These are phyloP conservation scores for Falco columbarius DNA, from an alignment of 2,797 vertebrate species.

Conservation along the genomic window DNA sequence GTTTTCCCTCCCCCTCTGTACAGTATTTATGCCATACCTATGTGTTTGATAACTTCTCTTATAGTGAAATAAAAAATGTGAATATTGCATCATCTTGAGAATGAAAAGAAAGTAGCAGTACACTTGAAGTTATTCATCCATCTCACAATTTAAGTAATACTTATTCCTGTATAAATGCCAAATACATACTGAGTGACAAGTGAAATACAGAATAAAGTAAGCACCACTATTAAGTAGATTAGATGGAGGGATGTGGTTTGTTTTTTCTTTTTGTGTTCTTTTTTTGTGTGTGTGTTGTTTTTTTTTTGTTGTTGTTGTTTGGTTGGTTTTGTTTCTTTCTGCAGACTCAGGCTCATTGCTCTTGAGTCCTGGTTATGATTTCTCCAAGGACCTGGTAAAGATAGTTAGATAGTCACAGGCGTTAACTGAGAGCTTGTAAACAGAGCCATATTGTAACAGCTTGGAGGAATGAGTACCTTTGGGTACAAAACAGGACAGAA, in stretches of 20 bases:
- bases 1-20: rapidly evolving
- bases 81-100: not conserved
- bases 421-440: not conserved
- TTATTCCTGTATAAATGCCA: not conserved
- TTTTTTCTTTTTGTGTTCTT: not conserved
- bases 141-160: not conserved
- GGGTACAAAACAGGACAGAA: not conserved
- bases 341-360: not conserved
- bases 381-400: not conserved
- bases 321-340: not conserved
- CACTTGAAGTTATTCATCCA: not conserved
- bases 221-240: not conserved
- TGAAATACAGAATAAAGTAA: not conserved
- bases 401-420: not conserved
- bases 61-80: not conserved
- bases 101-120: not conserved
- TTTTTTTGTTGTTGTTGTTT: too few relatives aligned
- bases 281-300: not conserved
- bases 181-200: not conserved
- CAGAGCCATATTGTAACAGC: not conserved
- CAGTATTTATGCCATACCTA: not conserved
- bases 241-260: not conserved
- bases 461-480: not conserved
- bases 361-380: not conserved
- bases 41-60: not conserved